Base-by-base conservation (phyloP, 2,888 invertebrate species). In the Artemia sinica region DNA sequence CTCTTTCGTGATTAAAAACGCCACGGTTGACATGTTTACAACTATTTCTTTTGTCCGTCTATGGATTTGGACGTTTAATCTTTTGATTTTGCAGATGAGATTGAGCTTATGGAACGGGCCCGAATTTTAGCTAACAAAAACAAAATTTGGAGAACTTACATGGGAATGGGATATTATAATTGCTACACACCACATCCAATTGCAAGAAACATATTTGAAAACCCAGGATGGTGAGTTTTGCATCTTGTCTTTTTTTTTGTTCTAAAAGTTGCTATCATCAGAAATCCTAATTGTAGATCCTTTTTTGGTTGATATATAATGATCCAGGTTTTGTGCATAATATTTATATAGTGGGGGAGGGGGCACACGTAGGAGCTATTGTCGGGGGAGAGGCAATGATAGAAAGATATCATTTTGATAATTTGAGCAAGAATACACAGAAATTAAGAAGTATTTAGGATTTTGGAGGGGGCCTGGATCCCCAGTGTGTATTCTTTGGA, bases 151-250 rank as follows among this genome's bases (percentile, higher is more conserved):
- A 83, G 94, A 69, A 88, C 92, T 1, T 99, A 91, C 77, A 95
- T 98, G 70, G 98, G 98, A 7, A 94, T 97, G 91, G 98, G 98
- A 0, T 98, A 97, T 79, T 89, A 98, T 80, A 95, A 95, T 77
- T 97, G 96, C 75, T 89, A 90, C 76, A 91, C 94, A 1, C 98
- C 98, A 0, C 90, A 91, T 74, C 89, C 94, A 0, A 97, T 99
- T 71, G 84, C 91, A 82, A 82, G 98, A 69, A 98, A 98, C 77
- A 86, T 98, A 75, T 94, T 98, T 75, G 97, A 98, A 82, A 98
- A 98, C 81, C 97, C 98, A 67, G 98, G 97, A 79, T 98, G 97
- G 94, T 90, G 80, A 77, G 77, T 74, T 68, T 50, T 65, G 50
- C 12, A 28, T 28, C 28, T 28, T 28, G 28, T 28, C 28, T 28